Conservation (phyloP, 2,888 invertebrate species). For the Carabus problematicus region DNA sequence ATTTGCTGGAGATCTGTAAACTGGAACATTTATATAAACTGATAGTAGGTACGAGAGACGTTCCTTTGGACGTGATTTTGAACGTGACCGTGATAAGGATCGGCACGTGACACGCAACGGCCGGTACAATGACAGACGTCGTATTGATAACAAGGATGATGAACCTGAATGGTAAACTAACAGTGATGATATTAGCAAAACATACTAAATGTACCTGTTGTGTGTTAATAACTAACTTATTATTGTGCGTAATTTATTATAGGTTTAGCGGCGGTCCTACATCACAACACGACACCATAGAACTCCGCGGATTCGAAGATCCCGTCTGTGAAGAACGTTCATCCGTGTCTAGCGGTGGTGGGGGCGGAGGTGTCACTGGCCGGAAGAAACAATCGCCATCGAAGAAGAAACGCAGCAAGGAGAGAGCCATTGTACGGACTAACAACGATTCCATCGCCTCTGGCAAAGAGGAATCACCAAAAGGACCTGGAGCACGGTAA, state of each 20-base stretch:
- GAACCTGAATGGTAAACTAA: constrained; percentile 93
- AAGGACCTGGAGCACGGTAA: constrained; percentile 42
- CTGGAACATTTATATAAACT: constrained; percentile 30
- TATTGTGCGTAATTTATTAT: constrained; percentile 26
- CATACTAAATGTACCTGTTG: background rate
- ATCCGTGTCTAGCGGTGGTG: constrained; percentile 30
- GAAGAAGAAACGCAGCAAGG: constrained; percentile 60
- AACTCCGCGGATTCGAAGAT: constrained; percentile 91
- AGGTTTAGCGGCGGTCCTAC: constrained; percentile 86
- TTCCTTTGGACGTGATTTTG: constrained; percentile 67
- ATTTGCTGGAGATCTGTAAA: no score
- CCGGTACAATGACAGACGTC: constrained; percentile 66
- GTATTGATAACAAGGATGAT: constrained; percentile 70
- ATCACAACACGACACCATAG: constrained; percentile 91
- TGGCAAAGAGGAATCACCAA: constrained; percentile 36
- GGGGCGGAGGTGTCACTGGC: background rate
- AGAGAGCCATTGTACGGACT: constrained; percentile 55
- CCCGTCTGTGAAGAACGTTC: constrained; percentile 58
- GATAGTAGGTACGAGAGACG: constrained; percentile 61
- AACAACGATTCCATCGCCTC: constrained; percentile 22
- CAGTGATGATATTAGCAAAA: no score
- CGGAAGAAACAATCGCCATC: constrained; percentile 59
- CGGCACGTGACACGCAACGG: constrained; percentile 59
- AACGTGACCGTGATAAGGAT: constrained; percentile 50
- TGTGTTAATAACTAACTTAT: constrained; percentile 1